Conservation (phyloP, 2,797 vertebrate genomes). For the Trichosurus vulpecula region DNA sequence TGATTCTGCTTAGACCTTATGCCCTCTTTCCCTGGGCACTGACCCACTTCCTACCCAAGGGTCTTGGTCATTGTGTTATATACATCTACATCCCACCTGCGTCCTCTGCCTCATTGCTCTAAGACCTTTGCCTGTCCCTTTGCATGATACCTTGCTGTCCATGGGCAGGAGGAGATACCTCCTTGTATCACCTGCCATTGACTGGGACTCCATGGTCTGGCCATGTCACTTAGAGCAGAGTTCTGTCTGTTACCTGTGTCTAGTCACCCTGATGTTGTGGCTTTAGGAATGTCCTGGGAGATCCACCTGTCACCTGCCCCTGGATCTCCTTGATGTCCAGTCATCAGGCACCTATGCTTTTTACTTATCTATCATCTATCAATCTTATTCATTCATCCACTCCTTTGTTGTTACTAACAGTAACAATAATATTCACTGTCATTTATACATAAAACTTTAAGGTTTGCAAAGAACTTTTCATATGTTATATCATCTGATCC, state of each 20-base stretch:
- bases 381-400: neutral
- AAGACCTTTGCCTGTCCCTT: neutral
- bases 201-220: neutral
- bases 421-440: neutral
- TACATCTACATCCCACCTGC: neutral
- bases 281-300: neutral
- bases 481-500: neutral
- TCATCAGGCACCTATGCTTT: neutral
- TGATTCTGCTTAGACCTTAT: neutral
- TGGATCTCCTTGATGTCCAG: neutral
- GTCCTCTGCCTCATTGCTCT: neutral
- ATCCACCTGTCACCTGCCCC: neutral
- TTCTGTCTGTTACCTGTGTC: neutral
- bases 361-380: neutral
- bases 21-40: neutral
- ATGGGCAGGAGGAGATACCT: neutral
- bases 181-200: neutral
- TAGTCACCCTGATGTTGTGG: neutral
- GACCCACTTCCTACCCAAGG: neutral
- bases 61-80: neutral
- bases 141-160: neutral
- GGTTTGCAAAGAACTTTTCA: neutral
- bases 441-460: neutral
- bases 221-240: neutral
- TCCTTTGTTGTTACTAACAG: neutral